Conservation (phyloP, 2,888 invertebrate genomes). For the Ligdia adustata region DNA sequence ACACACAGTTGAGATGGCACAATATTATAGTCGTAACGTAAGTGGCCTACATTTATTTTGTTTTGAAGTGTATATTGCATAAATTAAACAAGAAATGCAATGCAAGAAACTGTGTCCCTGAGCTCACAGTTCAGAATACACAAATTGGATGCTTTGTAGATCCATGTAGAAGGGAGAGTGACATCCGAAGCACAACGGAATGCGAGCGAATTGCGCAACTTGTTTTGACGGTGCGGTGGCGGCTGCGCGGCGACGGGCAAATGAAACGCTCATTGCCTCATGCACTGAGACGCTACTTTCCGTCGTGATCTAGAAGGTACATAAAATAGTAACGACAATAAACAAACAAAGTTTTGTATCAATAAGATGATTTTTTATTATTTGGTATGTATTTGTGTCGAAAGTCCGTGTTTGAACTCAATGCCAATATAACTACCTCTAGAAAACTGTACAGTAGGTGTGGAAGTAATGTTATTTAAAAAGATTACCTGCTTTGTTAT, state of each 20-base stretch:
- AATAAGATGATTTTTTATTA: conserved; percentile 7
- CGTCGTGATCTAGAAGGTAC: too few relatives aligned
- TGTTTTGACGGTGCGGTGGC: conserved; percentile 62
- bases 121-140: conserved; percentile 2
- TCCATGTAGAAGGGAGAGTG: conserved; percentile 40
- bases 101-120: too few relatives aligned
- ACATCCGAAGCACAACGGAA: conserved; percentile 55
- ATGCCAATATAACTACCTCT: conserved; percentile 1
- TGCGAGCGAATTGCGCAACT: conserved; percentile 70
- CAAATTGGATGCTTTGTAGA: background rate
- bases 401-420: conserved; percentile 1
- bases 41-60: too few relatives aligned
- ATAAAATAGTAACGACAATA: background rate
- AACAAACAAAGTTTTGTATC: conserved; percentile 4
- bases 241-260: conserved; percentile 23
- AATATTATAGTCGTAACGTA: too few relatives aligned
- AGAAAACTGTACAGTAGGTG: conserved; percentile 7
- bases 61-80: too few relatives aligned
- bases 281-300: conserved; percentile 41
- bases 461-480: too few relatives aligned
- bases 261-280: conserved; percentile 53
- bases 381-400: too few relatives aligned
- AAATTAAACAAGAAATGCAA: too few relatives aligned
- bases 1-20: too few relatives aligned
- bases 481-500: background rate